phyloP scores from a whole-genome alignment of 2,888 invertebrate genomes.

The Arrhopalites spinosus region DNA sequence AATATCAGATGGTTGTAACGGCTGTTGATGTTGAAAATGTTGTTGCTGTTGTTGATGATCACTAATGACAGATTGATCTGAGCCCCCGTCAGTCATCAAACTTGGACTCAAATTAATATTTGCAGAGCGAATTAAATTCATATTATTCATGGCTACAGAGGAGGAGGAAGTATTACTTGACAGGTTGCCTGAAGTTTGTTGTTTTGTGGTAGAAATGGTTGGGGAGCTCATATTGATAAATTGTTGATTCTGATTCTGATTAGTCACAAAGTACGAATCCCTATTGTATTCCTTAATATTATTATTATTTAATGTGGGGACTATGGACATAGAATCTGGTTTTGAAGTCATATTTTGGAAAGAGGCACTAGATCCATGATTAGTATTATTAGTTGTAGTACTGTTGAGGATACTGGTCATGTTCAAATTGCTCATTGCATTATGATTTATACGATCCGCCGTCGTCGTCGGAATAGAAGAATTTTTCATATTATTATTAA shows the following conservation, averaged over 20 bases:
- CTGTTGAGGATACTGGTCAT: neutral
- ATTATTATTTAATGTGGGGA: slow-evolving; percentile 24
- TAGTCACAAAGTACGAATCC: neutral
- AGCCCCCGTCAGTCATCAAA: neutral
- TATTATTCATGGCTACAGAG: slow-evolving; percentile 7
- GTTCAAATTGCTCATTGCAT: neutral
- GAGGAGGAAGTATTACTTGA: neutral
- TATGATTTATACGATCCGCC: neutral
- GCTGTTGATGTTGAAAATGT: slow-evolving; percentile 16
- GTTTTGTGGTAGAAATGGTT: neutral
- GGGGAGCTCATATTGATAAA: neutral
- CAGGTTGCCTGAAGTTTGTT: neutral
- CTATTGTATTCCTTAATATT: slow-evolving; percentile 29
- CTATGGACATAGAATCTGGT: too few relatives aligned
- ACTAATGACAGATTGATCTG: neutral
- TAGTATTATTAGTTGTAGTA: slow-evolving; percentile 21
- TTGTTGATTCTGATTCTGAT: slow-evolving; percentile 5
- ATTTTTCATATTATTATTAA: neutral
- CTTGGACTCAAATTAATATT: slow-evolving; percentile 23
- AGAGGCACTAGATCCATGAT: neutral
- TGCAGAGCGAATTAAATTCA: slow-evolving; percentile 25
- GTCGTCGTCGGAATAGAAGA: neutral
- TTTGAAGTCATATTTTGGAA: slow-evolving; percentile 9
- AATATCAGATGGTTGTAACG: slow-evolving; percentile 20
- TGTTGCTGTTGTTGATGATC: slow-evolving; percentile 17